A percentile compares a stretch with the other conserved stretches of the same genome.
Evolutionary conservation across 2,888 invertebrate genomes (phyloP).

Genomic region (Xylota segnis): DNA sequence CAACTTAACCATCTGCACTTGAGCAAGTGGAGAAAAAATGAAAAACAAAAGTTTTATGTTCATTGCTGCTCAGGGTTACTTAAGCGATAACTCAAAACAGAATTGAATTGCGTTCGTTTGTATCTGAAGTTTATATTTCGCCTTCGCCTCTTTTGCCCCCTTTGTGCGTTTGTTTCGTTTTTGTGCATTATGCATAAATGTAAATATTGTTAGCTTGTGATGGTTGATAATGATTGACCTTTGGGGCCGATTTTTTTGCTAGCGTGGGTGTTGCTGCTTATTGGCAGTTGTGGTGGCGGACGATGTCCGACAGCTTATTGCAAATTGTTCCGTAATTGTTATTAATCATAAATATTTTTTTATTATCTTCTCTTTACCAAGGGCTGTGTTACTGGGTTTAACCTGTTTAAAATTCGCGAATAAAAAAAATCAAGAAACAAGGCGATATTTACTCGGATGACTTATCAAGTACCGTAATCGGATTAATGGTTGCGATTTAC

Average conservation of each 20-base stretch:
- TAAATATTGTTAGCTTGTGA: constrained; percentile 5
- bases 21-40: constrained; percentile 7
- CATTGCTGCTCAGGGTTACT: constrained; percentile 57
- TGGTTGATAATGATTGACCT: constrained; percentile 38
- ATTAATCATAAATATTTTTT: constrained; percentile 1
- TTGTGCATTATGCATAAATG: constrained; percentile 10
- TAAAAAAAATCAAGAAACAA: neutral
- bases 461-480: constrained; percentile 5
- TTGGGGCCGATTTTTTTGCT: constrained; percentile 23
- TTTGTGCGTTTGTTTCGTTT: neutral
- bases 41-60: constrained; percentile 32
- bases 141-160: neutral
- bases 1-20: constrained; percentile 21
- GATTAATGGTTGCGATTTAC: neutral
- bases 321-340: constrained; percentile 33
- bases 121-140: constrained; percentile 3
- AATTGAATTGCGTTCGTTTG: constrained; percentile 25
- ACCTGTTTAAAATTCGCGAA: neutral
- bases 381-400: neutral
- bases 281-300: neutral
- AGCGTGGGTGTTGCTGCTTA: constrained; percentile 16
- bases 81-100: constrained; percentile 41
- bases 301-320: constrained; percentile 1
- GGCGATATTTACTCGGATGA: neutral
- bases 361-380: constrained; percentile 14